Conservation (phyloP, 2,888 invertebrate genomes). For the Branchipolynoe longqiensis region DNA sequence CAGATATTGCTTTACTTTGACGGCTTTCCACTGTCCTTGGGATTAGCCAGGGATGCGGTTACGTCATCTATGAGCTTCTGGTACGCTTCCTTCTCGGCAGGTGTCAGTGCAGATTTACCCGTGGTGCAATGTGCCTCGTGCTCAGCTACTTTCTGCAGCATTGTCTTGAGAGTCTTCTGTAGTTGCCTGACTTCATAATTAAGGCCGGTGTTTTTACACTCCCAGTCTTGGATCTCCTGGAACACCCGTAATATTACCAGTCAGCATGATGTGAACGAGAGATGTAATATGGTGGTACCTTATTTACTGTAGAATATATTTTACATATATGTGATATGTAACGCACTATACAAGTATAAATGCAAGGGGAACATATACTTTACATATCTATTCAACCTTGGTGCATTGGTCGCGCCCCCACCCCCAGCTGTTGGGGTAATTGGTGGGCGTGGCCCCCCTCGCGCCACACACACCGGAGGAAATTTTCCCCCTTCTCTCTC, state of each 20-base stretch:
- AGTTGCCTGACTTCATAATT: conserved; percentile 48
- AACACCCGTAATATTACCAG: no score
- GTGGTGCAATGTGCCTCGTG: conserved; percentile 48
- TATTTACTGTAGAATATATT: not conserved
- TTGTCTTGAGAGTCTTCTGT: conserved; percentile 31
- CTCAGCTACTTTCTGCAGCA: conserved; percentile 8
- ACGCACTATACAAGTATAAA: no score
- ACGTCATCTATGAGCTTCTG: conserved; percentile 10
- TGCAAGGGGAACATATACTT: no score
- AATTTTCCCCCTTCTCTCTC: no score
- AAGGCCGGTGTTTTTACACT: conserved; percentile 48
- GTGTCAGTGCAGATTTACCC: not conserved
- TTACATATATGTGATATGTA: no score
- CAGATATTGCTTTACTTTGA: conserved; percentile 8
- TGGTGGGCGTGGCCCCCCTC: no score
- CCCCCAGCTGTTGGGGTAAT: no score
- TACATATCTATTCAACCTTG: not conserved
- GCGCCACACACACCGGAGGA: no score
- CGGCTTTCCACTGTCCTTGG: not conserved
- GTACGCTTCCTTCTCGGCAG: not conserved
- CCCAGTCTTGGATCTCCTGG: conserved; percentile 59
- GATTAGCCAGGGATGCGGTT: not conserved
- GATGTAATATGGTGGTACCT: not conserved
- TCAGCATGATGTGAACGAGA: no score
- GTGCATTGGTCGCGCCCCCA: no score